These are phyloP conservation scores for Plutella xylostella DNA, from an alignment of 2,888 invertebrate species.

Conservation along the genomic window DNA sequence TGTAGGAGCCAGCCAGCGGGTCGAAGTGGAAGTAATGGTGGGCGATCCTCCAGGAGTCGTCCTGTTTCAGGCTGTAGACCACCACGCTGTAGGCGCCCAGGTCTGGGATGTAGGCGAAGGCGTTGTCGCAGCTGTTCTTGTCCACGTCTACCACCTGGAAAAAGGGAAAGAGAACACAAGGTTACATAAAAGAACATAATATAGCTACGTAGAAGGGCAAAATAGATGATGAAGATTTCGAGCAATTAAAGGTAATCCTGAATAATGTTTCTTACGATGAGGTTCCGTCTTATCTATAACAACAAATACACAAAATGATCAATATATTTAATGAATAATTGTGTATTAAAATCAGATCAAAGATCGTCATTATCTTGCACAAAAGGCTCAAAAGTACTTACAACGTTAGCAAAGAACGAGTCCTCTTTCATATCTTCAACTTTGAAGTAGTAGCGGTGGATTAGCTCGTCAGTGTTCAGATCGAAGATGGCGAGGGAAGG, in stretches of 20 bases:
- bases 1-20: slow-evolving; percentile 80
- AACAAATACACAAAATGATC: too few species aligned
- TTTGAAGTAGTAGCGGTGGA: slow-evolving; percentile 78
- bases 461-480: slow-evolving; percentile 78
- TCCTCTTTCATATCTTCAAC: slow-evolving; percentile 75
- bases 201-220: too few species aligned
- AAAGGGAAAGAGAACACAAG: neutral
- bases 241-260: too few species aligned
- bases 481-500: slow-evolving; percentile 79
- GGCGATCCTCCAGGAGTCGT: slow-evolving; percentile 82
- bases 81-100: slow-evolving; percentile 80
- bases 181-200: too few species aligned
- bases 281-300: too few species aligned
- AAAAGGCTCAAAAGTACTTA: slow-evolving; percentile 54
- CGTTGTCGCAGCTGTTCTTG: slow-evolving; percentile 77
- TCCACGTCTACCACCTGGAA: slow-evolving; percentile 77
- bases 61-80: slow-evolving; percentile 79
- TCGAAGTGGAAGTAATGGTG: slow-evolving; percentile 90
- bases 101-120: slow-evolving; percentile 84
- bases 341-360: too few species aligned
- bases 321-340: too few species aligned
- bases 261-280: too few species aligned
- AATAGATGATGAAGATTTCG: too few species aligned
- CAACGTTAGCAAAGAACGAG: slow-evolving; percentile 85
- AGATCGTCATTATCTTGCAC: too few species aligned